These are phyloP conservation scores for Heliocidaris erythrogramma DNA, from an alignment of 35 echinoderm and acorn worm species.

Conservation along the genomic window DNA sequence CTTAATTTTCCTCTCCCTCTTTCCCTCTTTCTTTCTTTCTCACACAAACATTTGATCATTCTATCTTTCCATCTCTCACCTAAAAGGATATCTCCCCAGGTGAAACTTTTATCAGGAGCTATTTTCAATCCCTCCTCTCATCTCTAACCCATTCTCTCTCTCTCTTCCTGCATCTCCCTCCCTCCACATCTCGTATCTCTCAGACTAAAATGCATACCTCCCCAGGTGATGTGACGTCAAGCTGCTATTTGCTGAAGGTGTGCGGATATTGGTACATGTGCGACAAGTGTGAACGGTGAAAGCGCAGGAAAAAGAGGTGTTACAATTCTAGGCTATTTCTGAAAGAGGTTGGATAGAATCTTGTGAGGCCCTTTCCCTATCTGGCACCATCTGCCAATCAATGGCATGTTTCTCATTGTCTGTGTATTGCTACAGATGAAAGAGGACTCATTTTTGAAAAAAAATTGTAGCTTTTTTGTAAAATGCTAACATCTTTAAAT, in stretches of 20 bases:
- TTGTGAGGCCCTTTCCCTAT: not conserved
- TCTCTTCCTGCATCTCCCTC: not conserved
- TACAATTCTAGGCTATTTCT: not conserved
- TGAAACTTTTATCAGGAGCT: not conserved
- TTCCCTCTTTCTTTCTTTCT: not conserved
- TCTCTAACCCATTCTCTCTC: not conserved
- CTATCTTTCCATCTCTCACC: not conserved
- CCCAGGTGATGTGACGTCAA: slow-evolving; percentile 35
- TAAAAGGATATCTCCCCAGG: slow-evolving; percentile 10
- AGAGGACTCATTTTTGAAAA: not conserved
- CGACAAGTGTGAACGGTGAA: not conserved
- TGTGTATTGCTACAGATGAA: not conserved
- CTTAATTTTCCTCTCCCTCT: not conserved
- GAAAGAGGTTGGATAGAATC: not conserved
- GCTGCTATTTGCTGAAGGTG: slow-evolving; percentile 30
- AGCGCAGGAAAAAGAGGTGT: not conserved
- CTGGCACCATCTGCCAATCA: not conserved
- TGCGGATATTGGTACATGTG: slow-evolving; percentile 9
- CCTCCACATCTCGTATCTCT: not conserved
- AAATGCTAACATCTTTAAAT: not conserved
- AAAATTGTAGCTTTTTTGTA: not conserved
- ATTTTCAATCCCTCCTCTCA: slow-evolving; percentile 14
- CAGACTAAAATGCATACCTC: slow-evolving; percentile 3
- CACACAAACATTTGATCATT: not conserved
- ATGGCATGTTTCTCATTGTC: not conserved